These are phyloP conservation scores for Sarcophaga bullata DNA, from an alignment of 1,140 invertebrate genomes.

Conservation along the genomic window DNA sequence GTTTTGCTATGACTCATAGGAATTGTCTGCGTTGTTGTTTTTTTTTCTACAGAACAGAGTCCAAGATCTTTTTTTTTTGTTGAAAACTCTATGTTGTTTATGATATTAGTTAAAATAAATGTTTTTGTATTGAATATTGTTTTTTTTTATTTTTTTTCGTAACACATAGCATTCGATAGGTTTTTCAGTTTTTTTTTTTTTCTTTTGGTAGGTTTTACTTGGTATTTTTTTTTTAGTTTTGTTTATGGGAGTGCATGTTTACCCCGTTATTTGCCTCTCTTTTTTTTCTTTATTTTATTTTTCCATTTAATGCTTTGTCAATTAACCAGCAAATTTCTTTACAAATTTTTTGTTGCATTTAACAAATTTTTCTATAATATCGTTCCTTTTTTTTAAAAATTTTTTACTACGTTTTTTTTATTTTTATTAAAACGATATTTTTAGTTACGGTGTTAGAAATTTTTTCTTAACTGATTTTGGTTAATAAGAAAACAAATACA, in stretches of 20 bases:
- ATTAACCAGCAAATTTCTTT: conserved; percentile 62
- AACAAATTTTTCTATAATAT: conserved; percentile 54
- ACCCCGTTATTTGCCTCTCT: conserved; percentile 48
- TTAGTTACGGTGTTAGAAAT: not conserved
- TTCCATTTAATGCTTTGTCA: conserved; percentile 58
- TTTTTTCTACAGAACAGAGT: conserved; percentile 14
- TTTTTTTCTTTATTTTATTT: conserved; percentile 30
- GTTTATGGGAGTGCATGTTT: conserved; percentile 51
- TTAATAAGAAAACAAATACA: not conserved
- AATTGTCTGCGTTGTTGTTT: conserved; percentile 45
- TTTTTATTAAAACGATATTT: conserved; percentile 16
- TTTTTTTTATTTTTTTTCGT: conserved; percentile 40
- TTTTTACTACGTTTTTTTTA: not conserved
- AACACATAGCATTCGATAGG: conserved; percentile 15
- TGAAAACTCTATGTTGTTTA: conserved; percentile 54
- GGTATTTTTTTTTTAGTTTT: conserved; percentile 4
- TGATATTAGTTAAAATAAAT: conserved; percentile 59
- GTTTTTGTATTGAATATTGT: conserved; percentile 40
- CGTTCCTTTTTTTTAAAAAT: conserved; percentile 42
- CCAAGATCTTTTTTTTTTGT: conserved; percentile 28
- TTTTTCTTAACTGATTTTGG: not conserved
- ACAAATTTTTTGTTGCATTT: conserved; percentile 62
- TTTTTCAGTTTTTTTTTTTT: not conserved
- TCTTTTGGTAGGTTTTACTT: not conserved
- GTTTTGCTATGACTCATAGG: conserved; percentile 27